phyloP scores from a whole-genome alignment of 2,113 vertebrate genomes.

The Spermophilus dauricus region DNA sequence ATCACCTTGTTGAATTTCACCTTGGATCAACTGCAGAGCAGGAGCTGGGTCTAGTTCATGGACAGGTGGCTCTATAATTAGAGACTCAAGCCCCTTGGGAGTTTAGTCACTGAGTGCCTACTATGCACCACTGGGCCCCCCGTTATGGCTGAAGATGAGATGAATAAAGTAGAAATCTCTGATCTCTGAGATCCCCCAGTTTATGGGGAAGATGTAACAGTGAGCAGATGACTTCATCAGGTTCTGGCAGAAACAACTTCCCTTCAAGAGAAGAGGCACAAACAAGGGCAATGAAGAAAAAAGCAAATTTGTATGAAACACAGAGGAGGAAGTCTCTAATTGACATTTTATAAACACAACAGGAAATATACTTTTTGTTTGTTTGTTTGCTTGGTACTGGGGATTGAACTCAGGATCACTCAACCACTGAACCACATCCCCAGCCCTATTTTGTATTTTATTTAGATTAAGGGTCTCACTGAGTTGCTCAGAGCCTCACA shows the following conservation, averaged over 20 bases:
- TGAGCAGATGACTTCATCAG: background rate
- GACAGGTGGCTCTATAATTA: background rate
- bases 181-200: background rate
- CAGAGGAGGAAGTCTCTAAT: background rate
- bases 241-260: conserved; percentile 3
- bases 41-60: background rate
- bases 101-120: background rate
- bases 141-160: background rate
- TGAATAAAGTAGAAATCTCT: background rate
- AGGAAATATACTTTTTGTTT: background rate
- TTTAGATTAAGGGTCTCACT: no score
- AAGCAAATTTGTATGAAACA: background rate
- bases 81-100: background rate
- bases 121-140: fast-evolving
- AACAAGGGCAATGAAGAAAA: background rate
- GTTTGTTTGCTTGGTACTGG: no score
- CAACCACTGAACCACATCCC: no score
- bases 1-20: background rate
- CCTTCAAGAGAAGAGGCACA: background rate
- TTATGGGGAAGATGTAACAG: background rate
- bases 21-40: background rate
- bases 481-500: no score
- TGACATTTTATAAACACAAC: conserved; percentile 46
- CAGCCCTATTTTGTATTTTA: background rate
- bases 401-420: no score